Base-by-base conservation (phyloP, 2,888 invertebrate species). In the Atethmia centrago region DNA sequence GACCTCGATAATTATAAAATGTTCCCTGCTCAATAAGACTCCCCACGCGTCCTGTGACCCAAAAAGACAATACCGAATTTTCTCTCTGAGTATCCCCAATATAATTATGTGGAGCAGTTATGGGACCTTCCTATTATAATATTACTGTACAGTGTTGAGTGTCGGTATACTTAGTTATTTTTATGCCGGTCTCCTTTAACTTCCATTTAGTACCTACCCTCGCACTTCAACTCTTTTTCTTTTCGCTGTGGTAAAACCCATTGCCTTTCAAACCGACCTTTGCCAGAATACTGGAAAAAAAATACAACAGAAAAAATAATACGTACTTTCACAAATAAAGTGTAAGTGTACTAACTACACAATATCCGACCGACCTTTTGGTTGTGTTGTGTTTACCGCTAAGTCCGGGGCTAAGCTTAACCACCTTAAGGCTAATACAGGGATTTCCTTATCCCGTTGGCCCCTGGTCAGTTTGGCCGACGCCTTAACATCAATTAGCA, bases 401-500 rank as follows among this genome's bases (percentile, higher is more conserved):
- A 89, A 92, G 88, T 85, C 88, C 83, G 74, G 85, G 86, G 88
- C 77, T 88, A 85, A 89, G 90, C 89, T 89, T 89, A 89, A 90
- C 89, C 91, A 92, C 92, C 92, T 91, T 89, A 88, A 89, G 90
- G 92, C 89, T 94, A 92, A 93, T 90, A 89, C 92, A 84, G 88
- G 93, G 93, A 92, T 94, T 91, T 89, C 88, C 92, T 94, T 94
- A 94, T 94, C 93, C 89, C 87, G 82, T 79, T 86, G 84, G 86
- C 84, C 84, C 76, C 91, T 89, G 93, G 93, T 92, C 93, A 92
- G 91, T 88, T 89, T 80, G 87, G 82, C 79, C 77, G 83, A 81
- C 85, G 91, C 86, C 91, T 92, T 91, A 90, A 91, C 91, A 92
- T 89, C 94, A 93, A 94, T 94, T 94, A 94, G 90, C 92, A 91